phyloP scores from a whole-genome alignment of 2,113 vertebrate species.

The Nothocercus julius region DNA sequence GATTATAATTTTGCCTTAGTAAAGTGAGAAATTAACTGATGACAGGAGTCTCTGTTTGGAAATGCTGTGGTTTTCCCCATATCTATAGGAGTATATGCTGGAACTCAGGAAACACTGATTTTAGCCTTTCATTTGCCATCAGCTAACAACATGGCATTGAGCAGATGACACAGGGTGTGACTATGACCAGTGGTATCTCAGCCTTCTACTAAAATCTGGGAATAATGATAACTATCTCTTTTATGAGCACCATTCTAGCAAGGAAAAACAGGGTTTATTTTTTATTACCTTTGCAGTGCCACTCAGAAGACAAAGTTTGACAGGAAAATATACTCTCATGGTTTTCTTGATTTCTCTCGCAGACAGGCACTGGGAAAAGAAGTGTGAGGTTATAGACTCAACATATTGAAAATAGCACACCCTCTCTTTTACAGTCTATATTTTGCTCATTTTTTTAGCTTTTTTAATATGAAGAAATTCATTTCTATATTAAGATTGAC shows the following conservation, averaged over 20 bases:
- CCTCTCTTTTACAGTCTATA: background rate
- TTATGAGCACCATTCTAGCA: background rate
- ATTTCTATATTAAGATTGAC: slow-evolving; percentile 72
- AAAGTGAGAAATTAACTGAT: background rate
- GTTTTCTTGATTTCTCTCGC: slow-evolving; percentile 18
- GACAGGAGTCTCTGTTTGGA: background rate
- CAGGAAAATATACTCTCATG: background rate
- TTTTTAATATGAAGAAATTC: slow-evolving; percentile 54
- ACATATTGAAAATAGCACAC: background rate
- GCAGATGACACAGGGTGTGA: background rate
- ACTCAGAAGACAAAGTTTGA: background rate
- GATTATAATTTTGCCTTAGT: background rate
- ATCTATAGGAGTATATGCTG: background rate
- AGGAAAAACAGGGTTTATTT: background rate
- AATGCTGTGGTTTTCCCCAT: background rate
- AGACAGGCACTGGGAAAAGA: background rate
- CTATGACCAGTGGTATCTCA: background rate
- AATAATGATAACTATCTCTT: background rate
- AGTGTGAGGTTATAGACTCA: slow-evolving; percentile 2
- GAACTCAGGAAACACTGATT: background rate
- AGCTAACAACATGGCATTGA: rapidly evolving
- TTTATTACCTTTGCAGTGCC: background rate
- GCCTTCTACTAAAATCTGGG: background rate
- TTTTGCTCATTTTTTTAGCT: slow-evolving; percentile 27
- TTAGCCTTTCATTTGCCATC: background rate